These are phyloP conservation scores for Dynastes tityus DNA, from an alignment of 2,888 invertebrate species.

Conservation along the genomic window DNA sequence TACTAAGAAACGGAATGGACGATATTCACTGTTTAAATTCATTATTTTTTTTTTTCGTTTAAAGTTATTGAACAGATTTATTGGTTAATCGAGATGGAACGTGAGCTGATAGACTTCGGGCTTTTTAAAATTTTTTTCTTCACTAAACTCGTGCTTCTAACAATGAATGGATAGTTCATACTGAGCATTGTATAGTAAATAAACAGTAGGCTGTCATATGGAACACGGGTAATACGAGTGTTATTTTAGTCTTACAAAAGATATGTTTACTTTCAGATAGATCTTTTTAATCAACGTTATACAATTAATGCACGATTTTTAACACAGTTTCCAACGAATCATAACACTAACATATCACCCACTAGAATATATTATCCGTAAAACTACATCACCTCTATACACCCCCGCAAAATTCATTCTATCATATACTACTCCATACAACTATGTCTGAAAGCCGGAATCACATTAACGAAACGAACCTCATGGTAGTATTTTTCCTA, in stretches of 20 bases:
- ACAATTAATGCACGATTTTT: slow-evolving; percentile 10
- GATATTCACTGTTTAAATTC: slow-evolving; percentile 43
- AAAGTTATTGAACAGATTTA: slow-evolving; percentile 14
- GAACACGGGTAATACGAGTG: slow-evolving; percentile 54
- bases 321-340: slow-evolving; percentile 59
- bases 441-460: slow-evolving; percentile 46
- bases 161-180: slow-evolving; percentile 65
- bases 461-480: slow-evolving; percentile 45
- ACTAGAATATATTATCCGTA: slow-evolving; percentile 36
- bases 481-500: slow-evolving; percentile 7
- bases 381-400: slow-evolving; percentile 58
- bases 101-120: background rate
- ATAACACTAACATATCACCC: slow-evolving; percentile 59
- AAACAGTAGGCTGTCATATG: slow-evolving; percentile 67
- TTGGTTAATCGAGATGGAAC: slow-evolving; percentile 6
- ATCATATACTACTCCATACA: slow-evolving; percentile 43
- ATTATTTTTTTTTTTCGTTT: slow-evolving; percentile 30
- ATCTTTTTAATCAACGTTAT: slow-evolving; percentile 22
- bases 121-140: slow-evolving; percentile 24
- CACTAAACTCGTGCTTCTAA: slow-evolving; percentile 58
- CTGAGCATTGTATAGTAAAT: slow-evolving; percentile 65
- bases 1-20: slow-evolving; percentile 36
- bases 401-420: slow-evolving; percentile 54
- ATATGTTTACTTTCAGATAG: slow-evolving; percentile 30
- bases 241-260: slow-evolving; percentile 47